Evolutionary conservation across 2,113 vertebrate species (phyloP).

Genomic region (Carassius gibelio): DNA sequence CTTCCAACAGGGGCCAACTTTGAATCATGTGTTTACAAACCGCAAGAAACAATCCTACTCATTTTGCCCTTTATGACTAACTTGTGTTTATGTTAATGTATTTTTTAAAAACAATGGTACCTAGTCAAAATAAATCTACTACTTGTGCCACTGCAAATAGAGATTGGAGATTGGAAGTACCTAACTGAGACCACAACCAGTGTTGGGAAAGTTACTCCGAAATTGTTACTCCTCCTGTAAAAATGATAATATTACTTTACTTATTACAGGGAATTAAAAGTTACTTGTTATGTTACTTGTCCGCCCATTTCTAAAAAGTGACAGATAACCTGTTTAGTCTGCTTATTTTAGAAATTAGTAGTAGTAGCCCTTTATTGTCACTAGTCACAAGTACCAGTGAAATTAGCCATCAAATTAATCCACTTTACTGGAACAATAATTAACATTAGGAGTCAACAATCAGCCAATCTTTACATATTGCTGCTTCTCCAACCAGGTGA

Average conservation of each 20-base stretch:
- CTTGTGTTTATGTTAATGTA: not conserved
- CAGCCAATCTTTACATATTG: too few relatives aligned
- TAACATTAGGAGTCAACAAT: too few relatives aligned
- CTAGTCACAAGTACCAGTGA: too few relatives aligned
- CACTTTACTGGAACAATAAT: too few relatives aligned
- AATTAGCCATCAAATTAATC: too few relatives aligned
- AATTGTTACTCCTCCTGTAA: not conserved
- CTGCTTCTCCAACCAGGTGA: too few relatives aligned
- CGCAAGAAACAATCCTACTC: not conserved
- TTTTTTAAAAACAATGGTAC: not conserved
- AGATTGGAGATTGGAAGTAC: not conserved
- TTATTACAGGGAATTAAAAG: not conserved
- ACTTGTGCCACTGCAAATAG: not conserved
- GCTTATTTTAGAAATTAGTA: too few relatives aligned
- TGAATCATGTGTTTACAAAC: conserved; percentile 10
- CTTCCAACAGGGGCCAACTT: not conserved
- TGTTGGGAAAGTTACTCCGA: not conserved
- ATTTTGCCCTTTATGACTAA: not conserved
- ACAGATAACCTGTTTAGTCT: too few relatives aligned
- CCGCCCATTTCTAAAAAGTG: too few relatives aligned
- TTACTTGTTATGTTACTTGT: not conserved
- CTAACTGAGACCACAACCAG: too few relatives aligned
- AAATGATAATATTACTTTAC: not conserved
- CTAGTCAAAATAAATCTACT: not conserved
- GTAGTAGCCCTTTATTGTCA: too few relatives aligned